These are phyloP conservation scores for Pseudomyrmex cubaensis DNA, from an alignment of 1,140 invertebrate species.

Conservation along the genomic window DNA sequence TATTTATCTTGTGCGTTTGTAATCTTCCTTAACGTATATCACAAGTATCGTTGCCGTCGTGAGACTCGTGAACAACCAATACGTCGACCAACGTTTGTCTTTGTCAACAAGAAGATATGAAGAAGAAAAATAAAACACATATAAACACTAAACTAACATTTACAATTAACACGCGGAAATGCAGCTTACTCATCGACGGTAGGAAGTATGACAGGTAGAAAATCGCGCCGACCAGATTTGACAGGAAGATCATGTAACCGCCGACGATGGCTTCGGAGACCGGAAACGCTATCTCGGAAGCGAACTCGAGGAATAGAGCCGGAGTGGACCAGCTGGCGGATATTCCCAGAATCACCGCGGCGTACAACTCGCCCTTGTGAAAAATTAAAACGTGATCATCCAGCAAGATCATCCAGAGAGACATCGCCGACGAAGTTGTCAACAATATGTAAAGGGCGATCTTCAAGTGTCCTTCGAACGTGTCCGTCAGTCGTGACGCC, in stretches of 20 bases:
- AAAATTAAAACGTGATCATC: conserved; percentile 75
- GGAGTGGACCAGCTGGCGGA: conserved; percentile 83
- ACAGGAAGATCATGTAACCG: conserved; percentile 83
- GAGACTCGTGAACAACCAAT: conserved; percentile 58
- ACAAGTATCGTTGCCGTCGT: conserved; percentile 52
- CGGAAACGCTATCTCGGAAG: conserved; percentile 85
- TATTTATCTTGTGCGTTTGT: conserved; percentile 56
- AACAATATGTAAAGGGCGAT: conserved; percentile 76
- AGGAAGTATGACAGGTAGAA: conserved; percentile 83
- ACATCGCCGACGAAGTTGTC: conserved; percentile 77
- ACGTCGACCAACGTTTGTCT: conserved; percentile 65
- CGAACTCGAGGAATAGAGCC: conserved; percentile 85
- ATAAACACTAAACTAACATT: background rate
- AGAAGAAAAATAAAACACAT: background rate
- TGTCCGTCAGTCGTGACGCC: conserved; percentile 78
- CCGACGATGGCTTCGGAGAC: conserved; percentile 85
- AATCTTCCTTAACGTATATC: conserved; percentile 62
- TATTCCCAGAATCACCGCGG: conserved; percentile 79
- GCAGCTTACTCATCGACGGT: conserved; percentile 77
- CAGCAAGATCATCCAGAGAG: conserved; percentile 79
- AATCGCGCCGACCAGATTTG: conserved; percentile 81
- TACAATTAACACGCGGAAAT: background rate
- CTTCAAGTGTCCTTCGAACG: conserved; percentile 78
- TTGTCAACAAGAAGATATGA: background rate
- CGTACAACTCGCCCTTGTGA: conserved; percentile 74